Base-by-base conservation (phyloP, 2,797 vertebrate species). In the Mycteria americana region DNA sequence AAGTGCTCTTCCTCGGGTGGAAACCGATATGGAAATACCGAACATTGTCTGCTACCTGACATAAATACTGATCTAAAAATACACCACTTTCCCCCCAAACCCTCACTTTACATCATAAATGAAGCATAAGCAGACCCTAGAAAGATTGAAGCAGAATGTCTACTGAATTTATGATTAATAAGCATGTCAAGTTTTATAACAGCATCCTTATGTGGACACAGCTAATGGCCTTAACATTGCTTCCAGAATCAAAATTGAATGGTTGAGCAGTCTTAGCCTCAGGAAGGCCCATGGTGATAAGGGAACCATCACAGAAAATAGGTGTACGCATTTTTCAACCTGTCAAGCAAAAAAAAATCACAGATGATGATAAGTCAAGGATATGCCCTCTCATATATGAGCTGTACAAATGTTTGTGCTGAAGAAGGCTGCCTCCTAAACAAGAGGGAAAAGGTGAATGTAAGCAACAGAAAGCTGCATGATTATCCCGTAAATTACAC, bases 121-220 rank as follows among this genome's bases (percentile, higher is more conserved):
- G 95, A 96, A 96, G 81, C 94, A 95, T 92, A 78, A 93, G 76
- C 56, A 74, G 53, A 80, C n/a, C 84, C 59, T 56, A 72, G 90
- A 80, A 94, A 97, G 75, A 77, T 3, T 80, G 88, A 93, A 86
- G 86, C 70, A 92, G 70, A 85, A 89, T 19, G 37, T 83, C 74
- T 87, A 24, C 90, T 73, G 85, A 95, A 93, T 94, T 95, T 93
- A 88, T 97, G 96, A 96, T 96, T 96, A 97, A 97, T 94, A 96
- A 95, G 84, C 57, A 41, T 80, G 89, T 94, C 93, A 92, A 78
- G 60, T 93, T 96, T 94, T 93, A 91, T 93, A 96, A 94, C 84
- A 96, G 79, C 83, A 94, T 85, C 74, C 77, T 75, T 89, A 79
- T 94, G 91, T 93, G 96, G 89, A 91, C 68, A 69, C 80, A 93